Percentiles rank a stretch among this genome's conserved stretches.
Conservation (phyloP, 2,113 vertebrate species). For the Clinocottus analis region DNA sequence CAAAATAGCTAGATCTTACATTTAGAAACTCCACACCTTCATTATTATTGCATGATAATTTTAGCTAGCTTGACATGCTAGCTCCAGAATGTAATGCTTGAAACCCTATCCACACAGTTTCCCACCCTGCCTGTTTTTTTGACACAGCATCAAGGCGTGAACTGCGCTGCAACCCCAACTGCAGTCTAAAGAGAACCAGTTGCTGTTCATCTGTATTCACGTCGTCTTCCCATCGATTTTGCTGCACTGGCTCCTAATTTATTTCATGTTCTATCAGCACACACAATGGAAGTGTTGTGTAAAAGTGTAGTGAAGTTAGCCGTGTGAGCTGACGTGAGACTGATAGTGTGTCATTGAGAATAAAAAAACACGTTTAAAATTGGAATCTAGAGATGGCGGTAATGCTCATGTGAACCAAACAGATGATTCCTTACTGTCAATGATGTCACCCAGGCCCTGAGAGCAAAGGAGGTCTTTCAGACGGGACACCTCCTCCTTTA, state of each 20-base stretch:
- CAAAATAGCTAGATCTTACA: not conserved
- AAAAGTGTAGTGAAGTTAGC: not conserved
- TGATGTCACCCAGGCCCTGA: slow-evolving; percentile 96
- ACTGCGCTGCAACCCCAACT: not conserved
- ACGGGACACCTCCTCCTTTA: slow-evolving; percentile 96
- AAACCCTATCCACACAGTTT: not conserved
- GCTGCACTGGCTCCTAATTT: slow-evolving; percentile 1
- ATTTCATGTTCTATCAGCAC: not conserved
- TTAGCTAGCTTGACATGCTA: not conserved
- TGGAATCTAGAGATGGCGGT: not conserved
- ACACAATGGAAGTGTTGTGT: slow-evolving; percentile 5
- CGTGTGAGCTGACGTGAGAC: slow-evolving; percentile 12
- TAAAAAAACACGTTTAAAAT: not conserved
- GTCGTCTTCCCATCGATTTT: slow-evolving; percentile 13
- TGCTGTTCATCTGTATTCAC: slow-evolving; percentile 20
- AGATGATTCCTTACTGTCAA: slow-evolving; percentile 89
- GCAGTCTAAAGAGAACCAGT: not conserved
- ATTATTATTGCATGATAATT: not conserved
- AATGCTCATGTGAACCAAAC: not conserved
- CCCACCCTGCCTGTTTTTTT: not conserved
- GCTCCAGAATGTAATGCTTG: not conserved
- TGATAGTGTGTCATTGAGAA: not conserved
- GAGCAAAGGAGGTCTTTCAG: slow-evolving; percentile 92
- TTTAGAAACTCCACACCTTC: not conserved
- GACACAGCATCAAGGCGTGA: not conserved